Conservation (phyloP, 2,888 invertebrate genomes). For the Sarcophaga rosellei region DNA sequence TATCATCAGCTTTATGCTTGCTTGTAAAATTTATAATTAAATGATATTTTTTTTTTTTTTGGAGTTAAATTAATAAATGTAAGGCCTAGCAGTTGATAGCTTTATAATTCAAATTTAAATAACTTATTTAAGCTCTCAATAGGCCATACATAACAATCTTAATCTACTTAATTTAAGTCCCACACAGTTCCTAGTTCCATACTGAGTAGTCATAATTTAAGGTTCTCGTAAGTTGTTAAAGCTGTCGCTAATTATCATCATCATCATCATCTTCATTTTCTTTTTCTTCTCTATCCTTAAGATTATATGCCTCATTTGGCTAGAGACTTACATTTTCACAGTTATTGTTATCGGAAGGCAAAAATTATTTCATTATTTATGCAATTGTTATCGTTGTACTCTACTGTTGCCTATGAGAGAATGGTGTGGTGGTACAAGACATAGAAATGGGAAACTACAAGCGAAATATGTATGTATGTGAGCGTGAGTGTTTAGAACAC, state of each 20-base stretch:
- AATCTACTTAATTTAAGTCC: slow-evolving; percentile 6
- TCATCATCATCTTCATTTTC: not conserved
- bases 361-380: slow-evolving; percentile 48
- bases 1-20: no score
- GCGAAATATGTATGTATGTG: not conserved
- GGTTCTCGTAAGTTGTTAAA: not conserved
- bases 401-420: no score
- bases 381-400: slow-evolving; percentile 19
- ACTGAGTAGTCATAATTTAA: not conserved
- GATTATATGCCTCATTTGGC: not conserved
- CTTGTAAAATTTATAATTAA: no score
- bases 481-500: no score
- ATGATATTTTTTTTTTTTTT: no score
- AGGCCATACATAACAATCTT: not conserved
- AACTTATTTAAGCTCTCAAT: not conserved
- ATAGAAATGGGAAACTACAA: not conserved
- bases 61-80: no score
- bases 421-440: not conserved
- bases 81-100: not conserved
- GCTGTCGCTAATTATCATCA: slow-evolving; percentile 24
- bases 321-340: not conserved
- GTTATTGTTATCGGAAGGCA: slow-evolving; percentile 34
- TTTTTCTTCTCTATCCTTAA: not conserved
- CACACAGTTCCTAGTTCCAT: not conserved
- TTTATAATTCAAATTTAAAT: not conserved